A percentile compares a stretch with the other conserved stretches of the same genome.
Conservation (phyloP, 2,797 vertebrate species). For the Sebastes itinus region DNA sequence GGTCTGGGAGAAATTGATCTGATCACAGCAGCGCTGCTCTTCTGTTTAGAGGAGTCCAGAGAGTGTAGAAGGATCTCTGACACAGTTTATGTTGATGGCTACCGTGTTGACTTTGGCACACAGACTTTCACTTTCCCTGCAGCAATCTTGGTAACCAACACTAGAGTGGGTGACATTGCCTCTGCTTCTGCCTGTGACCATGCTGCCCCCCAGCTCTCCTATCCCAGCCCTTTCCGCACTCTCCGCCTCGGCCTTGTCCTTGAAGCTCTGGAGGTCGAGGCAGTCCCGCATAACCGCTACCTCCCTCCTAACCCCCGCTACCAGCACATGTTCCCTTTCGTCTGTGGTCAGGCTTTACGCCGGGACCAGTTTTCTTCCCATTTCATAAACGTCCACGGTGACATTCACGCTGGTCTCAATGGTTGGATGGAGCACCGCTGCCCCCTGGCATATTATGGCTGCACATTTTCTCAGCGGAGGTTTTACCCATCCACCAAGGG, state of each 20-base stretch:
- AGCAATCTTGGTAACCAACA: constrained; percentile 94
- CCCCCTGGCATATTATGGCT: constrained; percentile 97
- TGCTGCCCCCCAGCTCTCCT: constrained; percentile 93
- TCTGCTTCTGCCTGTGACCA: constrained; percentile 98
- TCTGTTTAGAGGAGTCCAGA: constrained; percentile 95
- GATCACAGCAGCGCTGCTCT: constrained; percentile 94
- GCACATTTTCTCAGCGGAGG: constrained; percentile 95
- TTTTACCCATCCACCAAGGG: constrained; percentile 91
- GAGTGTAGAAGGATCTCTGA: constrained; percentile 94
- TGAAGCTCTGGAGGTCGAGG: constrained; percentile 82
- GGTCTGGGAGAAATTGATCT: constrained; percentile 96
- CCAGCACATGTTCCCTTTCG: constrained; percentile 94
- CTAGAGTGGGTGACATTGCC: constrained; percentile 96
- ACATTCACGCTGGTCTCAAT: constrained; percentile 97
- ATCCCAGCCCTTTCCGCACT: constrained; percentile 95
- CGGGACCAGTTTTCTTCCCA: constrained; percentile 97
- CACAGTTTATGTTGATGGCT: constrained; percentile 88
- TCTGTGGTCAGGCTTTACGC: constrained; percentile 96
- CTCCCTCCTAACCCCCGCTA: constrained; percentile 85
- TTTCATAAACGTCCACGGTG: constrained; percentile 97
- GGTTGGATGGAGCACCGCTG: constrained; percentile 99
- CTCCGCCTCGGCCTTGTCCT: constrained; percentile 93
- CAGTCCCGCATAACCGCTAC: constrained; percentile 87
- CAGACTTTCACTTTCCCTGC: constrained; percentile 98
- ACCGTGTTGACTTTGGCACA: constrained; percentile 91